Evolutionary conservation across 2,888 invertebrate species (phyloP), one percentile per base, ranked within the genome.

Genomic region (Volucella inanis): DNA sequence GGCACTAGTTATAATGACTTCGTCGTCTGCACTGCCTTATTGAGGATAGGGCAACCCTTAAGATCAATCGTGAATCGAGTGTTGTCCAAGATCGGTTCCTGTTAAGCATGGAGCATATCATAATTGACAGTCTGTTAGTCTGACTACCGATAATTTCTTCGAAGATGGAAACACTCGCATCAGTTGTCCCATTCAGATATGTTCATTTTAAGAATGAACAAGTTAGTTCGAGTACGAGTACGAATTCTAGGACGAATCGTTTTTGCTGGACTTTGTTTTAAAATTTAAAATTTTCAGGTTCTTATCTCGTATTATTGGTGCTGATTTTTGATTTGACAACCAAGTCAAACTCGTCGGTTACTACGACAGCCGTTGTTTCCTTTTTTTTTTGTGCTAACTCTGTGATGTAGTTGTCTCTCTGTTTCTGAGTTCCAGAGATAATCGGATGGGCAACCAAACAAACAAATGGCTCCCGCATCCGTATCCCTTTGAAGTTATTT

Each of bases 311-410:
- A 85, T 85, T 81, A 77, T 68, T 62, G 68, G 72, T 81, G 80
- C 76, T 81, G 80, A 79, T 85, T 74, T 85, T 68, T 76, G 76
- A 79, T 84, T 75, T 84, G 75, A 84, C 71, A 80, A 85, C 64
- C 75, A 54, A 55, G 31, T 61, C 22, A 61, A 71, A 59, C 61
- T 68, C 80, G 55, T 52, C 12, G 54, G 65, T 54, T 62, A 65
- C 70, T 76, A 64, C 64, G 54, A 49, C 38, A 57, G 49, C 31
- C 12, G 14, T 64, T 31, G 15, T n/a, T 49, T 70, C 18, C 1
- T 39, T 39, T 41, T 39, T n/a, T 39, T 62, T 57, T n/a, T 49
- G 9, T 57, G 50, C 31, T 50, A 2, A 55, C 43, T 47, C 38
- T 12, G 14, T 22, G 57, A 41, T 18, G 72, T 38, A 52, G 41